Evolutionary conservation across 2,888 invertebrate species (phyloP), one percentile per base, ranked within the genome.

Genomic region (Leptinotarsa peninsularis): DNA sequence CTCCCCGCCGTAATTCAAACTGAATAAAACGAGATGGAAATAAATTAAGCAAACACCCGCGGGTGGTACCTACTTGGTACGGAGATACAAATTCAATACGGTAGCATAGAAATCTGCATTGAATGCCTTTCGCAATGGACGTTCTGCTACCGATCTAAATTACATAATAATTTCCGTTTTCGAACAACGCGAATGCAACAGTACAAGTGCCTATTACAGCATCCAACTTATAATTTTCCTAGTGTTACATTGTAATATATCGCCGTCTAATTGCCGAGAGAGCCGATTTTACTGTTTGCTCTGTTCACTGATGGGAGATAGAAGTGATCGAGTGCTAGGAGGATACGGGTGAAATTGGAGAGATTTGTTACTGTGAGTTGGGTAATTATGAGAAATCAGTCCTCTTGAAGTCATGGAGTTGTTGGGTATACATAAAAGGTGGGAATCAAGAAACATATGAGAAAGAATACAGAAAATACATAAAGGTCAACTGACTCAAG

Each of bases 161-260:
- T 78, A 79, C 81, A 80, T 82, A 81, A 82, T 81, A 80, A 80
- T 82, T 82, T 82, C 81, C 82, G 81, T 81, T 81, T 76, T 72
- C 73, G 74, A 78, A 77, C 77, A 76, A 77, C 75, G 74, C 67
- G 27, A 79, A 78, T 71, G 75, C 78, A 77, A 74, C 67, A 52
- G 66, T 67, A 67, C 74, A 74, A 77, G 76, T 75, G 74, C 73
- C 74, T 77, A 77, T 77, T 79, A 79, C 73, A 73, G 58, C 73
- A 74, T 74, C 73, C 74, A 72, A 66, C 66, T 75, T 75, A 74
- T 76, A 79, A 77, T 77, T 77, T 77, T 73, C 67, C 67, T 60
- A 70, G 74, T 77, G 77, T 77, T 73, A 72, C 74, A 76, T 76
- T 77, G 75, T 73, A 74, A 77, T 79, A 75, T 76, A 79, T 76